A percentile compares a stretch with the other conserved stretches of the same genome.
Evolutionary conservation across 2,113 vertebrate genomes (phyloP).

Genomic region (Nipponia nippon): DNA sequence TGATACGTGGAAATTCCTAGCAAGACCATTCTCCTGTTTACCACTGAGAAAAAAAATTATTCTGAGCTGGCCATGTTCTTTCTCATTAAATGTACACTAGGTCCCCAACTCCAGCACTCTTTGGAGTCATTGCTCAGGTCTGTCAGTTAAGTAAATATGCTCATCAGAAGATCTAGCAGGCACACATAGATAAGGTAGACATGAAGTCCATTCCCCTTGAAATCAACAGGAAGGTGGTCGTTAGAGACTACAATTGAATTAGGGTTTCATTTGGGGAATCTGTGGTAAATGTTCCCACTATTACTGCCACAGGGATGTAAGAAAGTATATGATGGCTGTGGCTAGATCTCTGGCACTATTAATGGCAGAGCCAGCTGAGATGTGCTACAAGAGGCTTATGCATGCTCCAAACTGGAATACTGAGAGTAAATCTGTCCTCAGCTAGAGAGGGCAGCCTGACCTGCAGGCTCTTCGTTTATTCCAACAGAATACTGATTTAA

Average conservation of each 20-base stretch:
- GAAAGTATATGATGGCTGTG: accelerated
- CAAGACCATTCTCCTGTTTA: neutral
- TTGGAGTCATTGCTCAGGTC: neutral
- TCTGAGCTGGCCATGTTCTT: neutral
- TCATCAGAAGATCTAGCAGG: neutral
- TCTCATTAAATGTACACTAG: neutral
- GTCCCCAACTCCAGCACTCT: neutral
- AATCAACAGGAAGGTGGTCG: neutral
- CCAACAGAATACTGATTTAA: neutral
- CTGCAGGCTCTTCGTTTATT: neutral
- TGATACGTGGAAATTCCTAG: neutral
- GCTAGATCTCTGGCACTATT: neutral
- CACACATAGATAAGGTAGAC: neutral
- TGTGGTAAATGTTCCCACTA: neutral
- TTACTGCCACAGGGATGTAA: neutral
- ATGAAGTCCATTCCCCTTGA: neutral
- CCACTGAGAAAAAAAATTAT: neutral
- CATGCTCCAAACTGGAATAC: neutral
- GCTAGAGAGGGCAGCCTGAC: neutral
- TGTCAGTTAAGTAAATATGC: slow-evolving; percentile 19
- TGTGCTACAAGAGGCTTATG: neutral
- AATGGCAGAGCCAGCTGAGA: neutral
- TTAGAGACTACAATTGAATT: neutral
- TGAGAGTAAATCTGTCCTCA: neutral
- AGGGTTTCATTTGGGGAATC: neutral